A percentile compares a stretch with the other conserved stretches of the same genome.
phyloP scores from a whole-genome alignment of 1,140 invertebrate species.

The Pseudobourletiella spinata region DNA sequence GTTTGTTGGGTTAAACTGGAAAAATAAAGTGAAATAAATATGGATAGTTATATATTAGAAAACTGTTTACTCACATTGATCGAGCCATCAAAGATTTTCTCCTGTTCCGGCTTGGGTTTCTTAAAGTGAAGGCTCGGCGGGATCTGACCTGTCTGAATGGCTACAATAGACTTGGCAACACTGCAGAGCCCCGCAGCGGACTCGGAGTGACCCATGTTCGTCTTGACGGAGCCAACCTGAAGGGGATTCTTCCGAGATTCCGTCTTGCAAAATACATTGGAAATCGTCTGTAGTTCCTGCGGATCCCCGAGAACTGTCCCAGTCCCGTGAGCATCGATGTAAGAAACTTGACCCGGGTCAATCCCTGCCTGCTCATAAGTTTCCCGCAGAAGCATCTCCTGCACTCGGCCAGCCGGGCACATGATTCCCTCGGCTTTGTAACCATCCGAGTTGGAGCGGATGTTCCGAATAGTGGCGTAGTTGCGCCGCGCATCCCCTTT shows the following conservation, averaged over 20 bases:
- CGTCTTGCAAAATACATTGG: conserved; percentile 64
- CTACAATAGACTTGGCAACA: conserved; percentile 62
- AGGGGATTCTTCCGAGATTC: conserved; percentile 53
- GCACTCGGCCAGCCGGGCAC: conserved; percentile 76
- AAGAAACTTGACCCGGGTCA: conserved; percentile 68
- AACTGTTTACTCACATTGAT: no score
- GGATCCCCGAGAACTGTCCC: conserved; percentile 44
- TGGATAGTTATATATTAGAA: no score
- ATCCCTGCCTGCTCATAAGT: conserved; percentile 74
- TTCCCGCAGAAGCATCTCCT: conserved; percentile 72
- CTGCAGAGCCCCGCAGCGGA: conserved; percentile 75
- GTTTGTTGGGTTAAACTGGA: no score
- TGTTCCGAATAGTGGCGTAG: conserved; percentile 77
- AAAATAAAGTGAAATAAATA: no score
- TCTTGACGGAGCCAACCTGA: conserved; percentile 80
- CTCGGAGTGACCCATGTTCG: conserved; percentile 88
- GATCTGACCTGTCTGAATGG: conserved; percentile 46
- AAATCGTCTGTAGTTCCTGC: conserved; percentile 78
- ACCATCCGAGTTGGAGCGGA: conserved; percentile 80
- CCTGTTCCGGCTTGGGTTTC: conserved; percentile 53
- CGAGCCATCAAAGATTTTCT: conserved; percentile 56
- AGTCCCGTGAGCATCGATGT: conserved; percentile 93
- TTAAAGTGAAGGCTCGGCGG: conserved; percentile 52
- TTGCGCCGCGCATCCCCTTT: conserved; percentile 60
- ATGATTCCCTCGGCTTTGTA: conserved; percentile 83